Evolutionary conservation across 37 sponge, comb jelly and placozoan genomes (phyloP).

Genomic region (Petrosia ficiformis): DNA sequence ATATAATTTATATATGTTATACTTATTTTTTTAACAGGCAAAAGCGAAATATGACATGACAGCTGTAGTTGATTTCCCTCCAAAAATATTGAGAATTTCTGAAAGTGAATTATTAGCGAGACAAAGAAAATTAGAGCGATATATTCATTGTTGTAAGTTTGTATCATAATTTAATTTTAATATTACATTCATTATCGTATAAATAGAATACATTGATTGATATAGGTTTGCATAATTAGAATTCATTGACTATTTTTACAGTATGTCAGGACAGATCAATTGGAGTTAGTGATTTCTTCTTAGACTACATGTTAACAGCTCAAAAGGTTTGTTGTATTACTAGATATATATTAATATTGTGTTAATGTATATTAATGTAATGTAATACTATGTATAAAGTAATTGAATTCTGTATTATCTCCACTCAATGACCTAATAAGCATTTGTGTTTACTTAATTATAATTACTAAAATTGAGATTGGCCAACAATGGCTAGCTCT

Average conservation of each 20-base stretch:
- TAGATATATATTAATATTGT: too few relatives aligned
- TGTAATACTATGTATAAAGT: too few relatives aligned
- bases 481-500: too few relatives aligned
- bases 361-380: too few relatives aligned
- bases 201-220: background rate
- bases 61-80: conserved; percentile 40
- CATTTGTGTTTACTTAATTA: too few relatives aligned
- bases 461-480: too few relatives aligned
- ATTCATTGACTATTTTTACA: background rate
- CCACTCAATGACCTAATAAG: too few relatives aligned
- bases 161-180: background rate
- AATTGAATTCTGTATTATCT: too few relatives aligned
- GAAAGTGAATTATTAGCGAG: conserved; percentile 28
- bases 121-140: conserved; percentile 24
- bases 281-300: conserved; percentile 24
- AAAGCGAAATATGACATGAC: conserved; percentile 23
- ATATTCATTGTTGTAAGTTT: conserved; percentile 35
- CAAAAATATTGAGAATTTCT: conserved; percentile 12
- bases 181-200: background rate
- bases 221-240: background rate
- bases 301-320: conserved; percentile 58
- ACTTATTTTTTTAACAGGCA: conserved; percentile 23
- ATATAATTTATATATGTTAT: background rate
- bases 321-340: conserved; percentile 41
- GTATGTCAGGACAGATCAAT: conserved; percentile 41